Base-by-base conservation (phyloP, 1,140 invertebrate genomes). In the Triops cancriformis region DNA sequence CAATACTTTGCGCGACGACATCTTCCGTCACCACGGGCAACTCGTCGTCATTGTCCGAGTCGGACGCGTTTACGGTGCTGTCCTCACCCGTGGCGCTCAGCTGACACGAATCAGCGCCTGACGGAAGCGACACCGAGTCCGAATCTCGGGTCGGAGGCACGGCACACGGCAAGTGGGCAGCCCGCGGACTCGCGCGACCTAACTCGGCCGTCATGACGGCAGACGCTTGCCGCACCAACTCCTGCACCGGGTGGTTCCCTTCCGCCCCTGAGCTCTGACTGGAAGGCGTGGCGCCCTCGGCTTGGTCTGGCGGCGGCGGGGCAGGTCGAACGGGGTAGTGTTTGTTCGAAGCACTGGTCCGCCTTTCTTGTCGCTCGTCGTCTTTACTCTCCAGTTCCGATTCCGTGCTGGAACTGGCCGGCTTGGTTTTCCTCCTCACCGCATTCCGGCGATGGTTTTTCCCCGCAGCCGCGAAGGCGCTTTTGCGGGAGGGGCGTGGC, bases 11-110 rank as follows among this genome's bases (percentile, higher is more conserved):
- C 26, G 80, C 80, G 9, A 73, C 45, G 11, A 79, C 42, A 26
- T 81, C 82, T 41, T 85, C 82, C 12, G 79, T 75, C 23, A 80
- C 78, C 23, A 80, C 78, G 26, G 28, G 42, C 26, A 75, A 28
- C 51, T 76, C 37, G 26, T 76, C 73, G n/a, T 81, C 80, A 27
- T 72, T 74, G 4, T 81, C 80, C 51, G 80, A 81, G 12, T 82
- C 80, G 23, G 80, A 80, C 37, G 75, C 76, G 11, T 45, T 41
- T n/a, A 78, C 72, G 11, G 45, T 79, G 6, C 77, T 76, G 73
- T 75, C 51, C 75, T 78, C 80, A 27, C 79, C 81, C 37, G 78
- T 79, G 10, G 79, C 77, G 26, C 78, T 77, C 12, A 77, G 79
- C 31, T 79, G 37, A 18, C 26, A 2, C 14, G 31, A 26, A 27